Conservation (phyloP, 2,888 invertebrate species). For the Plemyria rubiginata region DNA sequence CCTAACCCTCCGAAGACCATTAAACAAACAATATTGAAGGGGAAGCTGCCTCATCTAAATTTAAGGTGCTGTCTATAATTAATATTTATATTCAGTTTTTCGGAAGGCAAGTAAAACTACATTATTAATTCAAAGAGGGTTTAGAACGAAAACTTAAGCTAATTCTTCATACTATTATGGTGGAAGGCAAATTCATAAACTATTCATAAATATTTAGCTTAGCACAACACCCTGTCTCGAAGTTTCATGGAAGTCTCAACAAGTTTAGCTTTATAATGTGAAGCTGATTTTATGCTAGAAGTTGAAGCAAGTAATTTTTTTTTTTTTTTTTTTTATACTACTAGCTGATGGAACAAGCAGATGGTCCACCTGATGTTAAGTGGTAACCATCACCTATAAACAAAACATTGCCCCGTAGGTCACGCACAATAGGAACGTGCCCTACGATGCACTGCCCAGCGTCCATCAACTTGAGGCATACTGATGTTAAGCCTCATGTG, state of each 20-base stretch:
- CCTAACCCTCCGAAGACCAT: slow-evolving; percentile 24
- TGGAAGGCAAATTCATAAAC: slow-evolving; percentile 20
- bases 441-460: too few relatives aligned
- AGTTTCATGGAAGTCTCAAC: slow-evolving; percentile 29
- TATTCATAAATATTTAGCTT: slow-evolving; percentile 29
- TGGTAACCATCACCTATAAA: too few relatives aligned
- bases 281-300: slow-evolving; percentile 53
- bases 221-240: slow-evolving; percentile 24
- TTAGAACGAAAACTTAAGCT: not conserved
- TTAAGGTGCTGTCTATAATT: slow-evolving; percentile 9
- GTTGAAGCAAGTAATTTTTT: slow-evolving; percentile 43
- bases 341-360: too few relatives aligned
- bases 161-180: slow-evolving; percentile 8
- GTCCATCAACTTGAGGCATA: too few relatives aligned
- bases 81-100: not conserved
- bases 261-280: slow-evolving; percentile 47
- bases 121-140: not conserved
- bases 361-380: too few relatives aligned
- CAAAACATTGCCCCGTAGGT: too few relatives aligned
- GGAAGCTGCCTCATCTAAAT: slow-evolving; percentile 19
- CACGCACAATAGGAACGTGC: too few relatives aligned
- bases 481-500: too few relatives aligned
- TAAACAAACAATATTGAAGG: slow-evolving; percentile 22
- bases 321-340: too few relatives aligned
- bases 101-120: not conserved